These are phyloP conservation scores for Parnassius smintheus DNA, from an alignment of 2,888 invertebrate species.

Conservation along the genomic window DNA sequence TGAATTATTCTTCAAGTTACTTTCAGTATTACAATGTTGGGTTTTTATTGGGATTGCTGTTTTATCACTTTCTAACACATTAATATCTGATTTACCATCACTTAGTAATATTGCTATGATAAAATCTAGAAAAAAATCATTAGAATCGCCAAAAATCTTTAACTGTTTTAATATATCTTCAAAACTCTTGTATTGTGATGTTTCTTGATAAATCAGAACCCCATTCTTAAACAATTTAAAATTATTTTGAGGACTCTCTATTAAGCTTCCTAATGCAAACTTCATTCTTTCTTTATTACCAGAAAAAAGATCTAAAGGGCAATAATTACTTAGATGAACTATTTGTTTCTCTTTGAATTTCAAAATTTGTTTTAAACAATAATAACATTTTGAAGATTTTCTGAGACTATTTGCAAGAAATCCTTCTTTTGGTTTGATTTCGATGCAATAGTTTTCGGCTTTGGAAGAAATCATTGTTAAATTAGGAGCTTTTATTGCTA, in stretches of 20 bases:
- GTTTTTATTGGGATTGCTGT: slow-evolving; percentile 15
- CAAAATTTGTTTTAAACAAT: slow-evolving; percentile 79
- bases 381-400: slow-evolving; percentile 73
- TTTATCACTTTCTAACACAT: slow-evolving; percentile 26
- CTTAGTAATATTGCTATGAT: slow-evolving; percentile 52
- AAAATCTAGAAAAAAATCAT: slow-evolving; percentile 54
- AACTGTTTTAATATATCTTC: slow-evolving; percentile 41
- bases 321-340: slow-evolving; percentile 80
- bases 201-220: slow-evolving; percentile 50
- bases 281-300: slow-evolving; percentile 80
- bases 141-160: slow-evolving; percentile 41
- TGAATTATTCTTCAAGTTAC: slow-evolving; percentile 34
- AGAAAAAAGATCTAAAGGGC: slow-evolving; percentile 87
- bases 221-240: slow-evolving; percentile 80
- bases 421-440: slow-evolving; percentile 86
- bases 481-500: slow-evolving; percentile 74
- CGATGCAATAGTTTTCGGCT: slow-evolving; percentile 75
- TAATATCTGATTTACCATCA: slow-evolving; percentile 30
- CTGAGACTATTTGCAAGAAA: slow-evolving; percentile 65
- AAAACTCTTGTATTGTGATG: slow-evolving; percentile 38
- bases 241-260: slow-evolving; percentile 83
- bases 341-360: slow-evolving; percentile 80
- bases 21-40: slow-evolving; percentile 40
- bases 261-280: slow-evolving; percentile 70
- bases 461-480: slow-evolving; percentile 49